Conservation (phyloP, 2,113 vertebrate genomes). For the Salminus brasiliensis region DNA sequence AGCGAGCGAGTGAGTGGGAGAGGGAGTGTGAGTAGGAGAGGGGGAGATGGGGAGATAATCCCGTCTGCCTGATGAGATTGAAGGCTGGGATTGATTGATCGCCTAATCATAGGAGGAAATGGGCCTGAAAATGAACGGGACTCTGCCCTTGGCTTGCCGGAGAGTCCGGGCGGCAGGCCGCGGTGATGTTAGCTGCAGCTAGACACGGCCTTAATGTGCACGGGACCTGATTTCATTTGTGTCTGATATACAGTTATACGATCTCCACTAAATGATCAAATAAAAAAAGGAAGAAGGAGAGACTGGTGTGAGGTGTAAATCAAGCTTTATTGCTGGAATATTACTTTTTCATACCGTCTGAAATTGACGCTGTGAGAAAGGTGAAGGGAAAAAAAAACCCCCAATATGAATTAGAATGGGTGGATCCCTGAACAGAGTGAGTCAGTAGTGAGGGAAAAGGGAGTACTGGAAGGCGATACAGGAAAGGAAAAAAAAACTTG, state of each 20-base stretch:
- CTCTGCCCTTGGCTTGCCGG: constrained; percentile 82
- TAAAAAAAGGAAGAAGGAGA: constrained; percentile 76
- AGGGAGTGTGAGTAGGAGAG: constrained; percentile 46
- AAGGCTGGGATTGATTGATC: constrained; percentile 87
- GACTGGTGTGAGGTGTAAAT: constrained; percentile 78
- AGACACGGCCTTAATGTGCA: constrained; percentile 83
- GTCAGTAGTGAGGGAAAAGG: constrained; percentile 14
- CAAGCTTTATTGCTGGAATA: constrained; percentile 83
- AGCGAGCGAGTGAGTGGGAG: constrained; percentile 56
- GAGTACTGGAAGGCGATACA: constrained; percentile 9
- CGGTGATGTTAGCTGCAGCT: constrained; percentile 75
- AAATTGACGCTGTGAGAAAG: constrained; percentile 77
- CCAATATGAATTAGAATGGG: constrained; percentile 70
- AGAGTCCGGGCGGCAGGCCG: constrained; percentile 70
- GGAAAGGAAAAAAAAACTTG: constrained; percentile 30
- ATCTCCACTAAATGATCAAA: constrained; percentile 84
- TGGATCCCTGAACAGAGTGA: constrained; percentile 58
- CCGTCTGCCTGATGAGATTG: constrained; percentile 84
- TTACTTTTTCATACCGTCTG: constrained; percentile 81
- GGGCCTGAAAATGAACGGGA: constrained; percentile 87
- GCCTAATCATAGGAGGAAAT: constrained; percentile 88
- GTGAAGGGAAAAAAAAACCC: constrained; percentile 68
- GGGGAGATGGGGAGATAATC: constrained; percentile 84
- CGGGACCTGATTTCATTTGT: constrained; percentile 84
- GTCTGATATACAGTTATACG: constrained; percentile 85